These are phyloP conservation scores for Papilio demoleus DNA, from an alignment of 2,888 invertebrate species.

Conservation along the genomic window DNA sequence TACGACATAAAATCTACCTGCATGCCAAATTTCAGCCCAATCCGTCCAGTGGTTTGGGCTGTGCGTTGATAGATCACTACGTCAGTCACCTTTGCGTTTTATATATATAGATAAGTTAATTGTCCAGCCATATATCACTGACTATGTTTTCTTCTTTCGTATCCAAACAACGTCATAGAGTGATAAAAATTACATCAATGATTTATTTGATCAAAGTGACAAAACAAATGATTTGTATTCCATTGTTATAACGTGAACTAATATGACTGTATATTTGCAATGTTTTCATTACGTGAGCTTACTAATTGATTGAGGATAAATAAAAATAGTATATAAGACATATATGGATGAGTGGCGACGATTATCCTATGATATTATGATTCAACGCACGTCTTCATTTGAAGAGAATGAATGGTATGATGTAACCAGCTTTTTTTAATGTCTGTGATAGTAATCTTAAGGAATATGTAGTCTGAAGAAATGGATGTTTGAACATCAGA, in stretches of 20 bases:
- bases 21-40: too few relatives aligned
- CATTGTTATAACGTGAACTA: conserved; percentile 21
- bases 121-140: too few relatives aligned
- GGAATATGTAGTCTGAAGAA: neutral
- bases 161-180: too few relatives aligned
- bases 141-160: too few relatives aligned
- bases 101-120: too few relatives aligned
- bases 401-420: conserved; percentile 20
- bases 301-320: conserved; percentile 27
- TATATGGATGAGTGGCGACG: conserved; percentile 36
- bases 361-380: conserved; percentile 32
- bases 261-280: conserved; percentile 9
- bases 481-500: too few relatives aligned
- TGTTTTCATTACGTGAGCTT: conserved; percentile 32
- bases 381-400: conserved; percentile 8
- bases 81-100: too few relatives aligned
- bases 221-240: conserved; percentile 14
- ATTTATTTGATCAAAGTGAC: neutral
- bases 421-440: neutral
- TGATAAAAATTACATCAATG: too few relatives aligned
- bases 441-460: neutral
- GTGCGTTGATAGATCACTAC: too few relatives aligned
- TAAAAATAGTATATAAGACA: conserved; percentile 41
- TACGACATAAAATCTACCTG: too few relatives aligned
- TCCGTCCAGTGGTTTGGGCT: too few relatives aligned